Evolutionary conservation across 1,140 invertebrate species (phyloP).

Genomic region (Uloborus diversus): DNA sequence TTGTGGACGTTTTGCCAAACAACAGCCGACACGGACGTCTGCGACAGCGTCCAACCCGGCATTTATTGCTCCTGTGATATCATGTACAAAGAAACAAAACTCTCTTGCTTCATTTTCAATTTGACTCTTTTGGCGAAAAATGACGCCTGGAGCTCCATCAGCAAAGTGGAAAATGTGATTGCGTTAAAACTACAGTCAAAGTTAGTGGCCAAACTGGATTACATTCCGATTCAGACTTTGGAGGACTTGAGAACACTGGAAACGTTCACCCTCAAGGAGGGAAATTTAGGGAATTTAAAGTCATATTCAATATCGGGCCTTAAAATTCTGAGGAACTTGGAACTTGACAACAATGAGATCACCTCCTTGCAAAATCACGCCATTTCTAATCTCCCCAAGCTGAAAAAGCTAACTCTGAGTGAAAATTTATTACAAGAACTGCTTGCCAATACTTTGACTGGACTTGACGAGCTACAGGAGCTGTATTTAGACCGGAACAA

Average conservation of each 20-base stretch:
- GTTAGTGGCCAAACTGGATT: not conserved
- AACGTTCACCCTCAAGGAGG: constrained; percentile 11
- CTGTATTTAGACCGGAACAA: constrained; percentile 42
- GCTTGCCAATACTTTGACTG: not conserved
- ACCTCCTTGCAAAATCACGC: constrained; percentile 75
- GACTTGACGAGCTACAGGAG: not conserved
- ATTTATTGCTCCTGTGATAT: constrained; percentile 18
- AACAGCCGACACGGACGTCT: not conserved
- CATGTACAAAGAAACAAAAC: not conserved
- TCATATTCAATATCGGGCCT: not conserved
- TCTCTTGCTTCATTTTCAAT: constrained; percentile 11
- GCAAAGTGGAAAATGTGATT: not conserved
- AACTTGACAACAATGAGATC: constrained; percentile 34
- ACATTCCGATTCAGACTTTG: not conserved
- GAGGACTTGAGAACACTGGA: not conserved
- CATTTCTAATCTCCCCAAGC: constrained; percentile 82
- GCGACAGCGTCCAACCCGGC: not conserved
- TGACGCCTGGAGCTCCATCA: constrained; percentile 4
- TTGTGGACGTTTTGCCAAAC: not conserved
- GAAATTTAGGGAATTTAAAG: not conserved
- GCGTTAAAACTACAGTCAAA: not conserved
- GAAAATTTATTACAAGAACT: constrained; percentile 91
- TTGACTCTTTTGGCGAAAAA: not conserved
- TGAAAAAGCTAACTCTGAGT: constrained; percentile 90
- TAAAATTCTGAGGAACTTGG: constrained; percentile 3